These are phyloP conservation scores for Meles meles DNA, from an alignment of 2,113 vertebrate genomes.

Conservation along the genomic window DNA sequence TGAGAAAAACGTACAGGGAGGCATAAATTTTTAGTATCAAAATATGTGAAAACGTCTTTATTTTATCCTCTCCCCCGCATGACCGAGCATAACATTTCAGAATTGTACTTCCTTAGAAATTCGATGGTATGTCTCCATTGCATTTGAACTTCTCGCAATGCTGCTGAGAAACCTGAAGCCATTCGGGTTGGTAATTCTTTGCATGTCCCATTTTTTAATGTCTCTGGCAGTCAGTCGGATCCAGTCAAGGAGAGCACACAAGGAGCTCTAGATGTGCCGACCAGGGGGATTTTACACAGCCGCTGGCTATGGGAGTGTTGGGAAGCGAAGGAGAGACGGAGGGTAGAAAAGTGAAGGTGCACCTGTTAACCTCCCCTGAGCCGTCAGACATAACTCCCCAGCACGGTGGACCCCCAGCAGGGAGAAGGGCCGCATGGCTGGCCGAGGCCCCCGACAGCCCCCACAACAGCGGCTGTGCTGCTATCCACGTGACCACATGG, in stretches of 20 bases:
- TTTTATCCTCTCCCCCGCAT: too few species aligned
- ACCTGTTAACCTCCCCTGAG: not conserved
- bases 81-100: not conserved
- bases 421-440: too few species aligned
- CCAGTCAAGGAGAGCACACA: not conserved
- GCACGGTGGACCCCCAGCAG: not conserved
- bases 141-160: not conserved
- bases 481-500: not conserved
- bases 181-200: too few species aligned
- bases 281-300: rapidly evolving
- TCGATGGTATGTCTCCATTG: not conserved
- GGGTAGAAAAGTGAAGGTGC: too few species aligned
- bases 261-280: not conserved
- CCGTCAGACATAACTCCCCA: rapidly evolving
- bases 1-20: not conserved
- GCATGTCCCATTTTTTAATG: rapidly evolving
- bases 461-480: rapidly evolving
- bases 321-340: not conserved
- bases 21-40: not conserved
- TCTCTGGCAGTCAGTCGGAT: not conserved
- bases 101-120: not conserved
- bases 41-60: not conserved
- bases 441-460: too few species aligned
- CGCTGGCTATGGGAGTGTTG: too few species aligned
- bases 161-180: not conserved